phyloP scores from a whole-genome alignment of 2,113 vertebrate genomes.

The Maccullochella peelii region DNA sequence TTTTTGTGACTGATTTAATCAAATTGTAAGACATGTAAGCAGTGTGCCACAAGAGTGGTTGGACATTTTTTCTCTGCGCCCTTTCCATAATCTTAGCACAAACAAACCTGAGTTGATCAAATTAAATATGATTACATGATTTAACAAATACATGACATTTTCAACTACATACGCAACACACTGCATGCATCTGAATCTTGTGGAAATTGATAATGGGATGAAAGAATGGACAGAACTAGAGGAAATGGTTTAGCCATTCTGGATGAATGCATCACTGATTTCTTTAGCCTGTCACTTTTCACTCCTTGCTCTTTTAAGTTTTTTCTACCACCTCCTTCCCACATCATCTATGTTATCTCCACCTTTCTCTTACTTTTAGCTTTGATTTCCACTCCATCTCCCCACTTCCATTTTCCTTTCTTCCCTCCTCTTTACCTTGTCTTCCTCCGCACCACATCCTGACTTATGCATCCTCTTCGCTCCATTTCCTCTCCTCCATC shows the following conservation, averaged over 20 bases:
- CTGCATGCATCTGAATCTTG: background rate
- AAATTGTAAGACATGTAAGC: background rate
- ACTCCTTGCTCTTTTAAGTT: constrained; percentile 7
- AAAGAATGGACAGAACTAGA: background rate
- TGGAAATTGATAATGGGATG: background rate
- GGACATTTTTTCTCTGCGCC: background rate
- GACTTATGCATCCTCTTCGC: constrained; percentile 14
- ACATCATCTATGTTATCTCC: background rate
- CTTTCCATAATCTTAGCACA: background rate
- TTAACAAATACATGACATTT: background rate
- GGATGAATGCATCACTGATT: constrained; percentile 24
- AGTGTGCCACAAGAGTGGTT: background rate
- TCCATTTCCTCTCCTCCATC: constrained; percentile 38
- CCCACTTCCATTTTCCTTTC: constrained; percentile 33
- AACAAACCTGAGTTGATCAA: background rate
- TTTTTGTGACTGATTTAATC: background rate
- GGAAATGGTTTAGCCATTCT: background rate
- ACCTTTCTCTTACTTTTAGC: background rate
- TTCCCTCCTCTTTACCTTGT: constrained; percentile 4
- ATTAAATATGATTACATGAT: background rate
- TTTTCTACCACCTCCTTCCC: background rate
- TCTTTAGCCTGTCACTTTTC: constrained; percentile 26
- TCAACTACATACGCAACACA: too few relatives aligned
- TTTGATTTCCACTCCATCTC: constrained; percentile 47
- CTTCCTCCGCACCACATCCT: constrained; percentile 20